Base-by-base conservation (phyloP, 2,888 invertebrate genomes). In the Drosophila mulleri region DNA sequence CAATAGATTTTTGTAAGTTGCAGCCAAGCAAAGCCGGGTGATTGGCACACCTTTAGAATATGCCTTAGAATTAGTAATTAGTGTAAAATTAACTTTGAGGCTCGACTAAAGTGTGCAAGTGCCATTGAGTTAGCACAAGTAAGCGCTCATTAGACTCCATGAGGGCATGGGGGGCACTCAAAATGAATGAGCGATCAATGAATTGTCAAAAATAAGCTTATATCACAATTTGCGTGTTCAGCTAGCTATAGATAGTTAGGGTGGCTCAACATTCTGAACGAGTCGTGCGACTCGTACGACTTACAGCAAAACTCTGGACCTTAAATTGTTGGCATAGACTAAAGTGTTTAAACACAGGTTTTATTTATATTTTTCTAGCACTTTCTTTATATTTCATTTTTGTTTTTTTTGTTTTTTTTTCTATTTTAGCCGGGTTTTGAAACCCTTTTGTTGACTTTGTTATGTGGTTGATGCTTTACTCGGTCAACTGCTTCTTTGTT, bases 151-250 rank as follows among this genome's bases (percentile, higher is more conserved):
- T 67, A 57, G 69, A 37, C 14, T 42, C 41, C 2, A 11, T 18
- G 12, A 18, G 42, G 26, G 35, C 8, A 37, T n/a, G 35, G 48
- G 7, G 35, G 35, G 42, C n/a, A 42, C 41, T 56, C 67, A 48
- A 68, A 67, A 67, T 67, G 67, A 67, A 67, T 67, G 67, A 67
- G 47, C 67, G 67, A 67, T 67, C 67, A 48, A 47, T 69, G 45
- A 60, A 41, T 53, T 53, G 39, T 53, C 52, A 12, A 69, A 57
- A 68, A 53, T 29, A 6, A 37, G 70, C 70, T 32, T 18, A 18
- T 11, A 69, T 69, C 68, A 50, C 50, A 68, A 3, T 53, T 29
- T 37, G 18, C 42, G 6, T 7, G 7, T 2, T 20, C 20, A 20
- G 44, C 14, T 23, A 7, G 45, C 23, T 45, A 29, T 29, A 29